Conservation (phyloP, 2,113 vertebrate species). For the Percina caprodes region DNA sequence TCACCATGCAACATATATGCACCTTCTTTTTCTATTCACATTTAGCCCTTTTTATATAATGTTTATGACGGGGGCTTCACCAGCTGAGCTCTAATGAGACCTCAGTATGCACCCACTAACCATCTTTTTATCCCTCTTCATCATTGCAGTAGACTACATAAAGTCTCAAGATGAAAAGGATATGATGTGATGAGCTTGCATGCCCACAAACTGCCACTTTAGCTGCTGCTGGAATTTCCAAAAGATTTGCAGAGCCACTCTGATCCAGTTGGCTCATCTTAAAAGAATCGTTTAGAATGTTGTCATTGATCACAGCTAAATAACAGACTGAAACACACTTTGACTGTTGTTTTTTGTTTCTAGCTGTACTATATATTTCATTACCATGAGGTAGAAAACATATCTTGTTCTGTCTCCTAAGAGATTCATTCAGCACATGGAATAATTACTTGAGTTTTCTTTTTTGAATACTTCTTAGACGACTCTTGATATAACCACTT, state of each 20-base stretch:
- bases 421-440: neutral
- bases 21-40: constrained; percentile 16
- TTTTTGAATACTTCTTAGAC: neutral
- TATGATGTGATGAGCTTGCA: constrained; percentile 12
- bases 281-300: constrained; percentile 8
- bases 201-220: constrained; percentile 48
- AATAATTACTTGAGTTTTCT: neutral
- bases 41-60: constrained; percentile 33
- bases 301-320: constrained; percentile 24
- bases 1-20: constrained; percentile 8
- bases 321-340: neutral
- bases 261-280: constrained; percentile 46
- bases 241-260: constrained; percentile 34
- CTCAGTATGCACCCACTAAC: constrained; percentile 36
- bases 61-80: constrained; percentile 29
- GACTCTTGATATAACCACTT: neutral
- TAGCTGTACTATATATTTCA: constrained; percentile 3
- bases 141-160: constrained; percentile 39
- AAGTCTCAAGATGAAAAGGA: constrained; percentile 46
- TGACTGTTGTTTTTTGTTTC: constrained; percentile 10
- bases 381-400: neutral
- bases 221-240: constrained; percentile 49
- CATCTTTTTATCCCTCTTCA: constrained; percentile 49
- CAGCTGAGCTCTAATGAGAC: constrained; percentile 31
- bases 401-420: neutral